phyloP scores from a whole-genome alignment of 2,113 vertebrate species.

The Nothobranchius kuhntae region DNA sequence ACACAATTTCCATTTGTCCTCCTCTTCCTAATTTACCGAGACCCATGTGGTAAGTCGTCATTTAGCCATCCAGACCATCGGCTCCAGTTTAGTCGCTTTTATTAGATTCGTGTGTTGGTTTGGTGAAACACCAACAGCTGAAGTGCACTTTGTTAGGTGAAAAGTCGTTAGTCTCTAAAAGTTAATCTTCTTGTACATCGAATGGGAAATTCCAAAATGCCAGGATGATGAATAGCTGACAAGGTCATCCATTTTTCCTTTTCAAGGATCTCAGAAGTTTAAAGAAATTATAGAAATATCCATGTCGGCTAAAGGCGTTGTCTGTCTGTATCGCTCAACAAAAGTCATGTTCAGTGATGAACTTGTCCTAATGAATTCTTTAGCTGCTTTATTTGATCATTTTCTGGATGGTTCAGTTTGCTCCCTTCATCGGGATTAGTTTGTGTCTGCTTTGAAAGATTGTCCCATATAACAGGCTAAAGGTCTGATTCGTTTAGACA shows the following conservation, averaged over 20 bases:
- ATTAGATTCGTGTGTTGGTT: conserved; percentile 29
- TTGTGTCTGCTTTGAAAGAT: no score
- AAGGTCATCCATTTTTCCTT: neutral
- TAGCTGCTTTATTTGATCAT: no score
- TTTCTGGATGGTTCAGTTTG: no score
- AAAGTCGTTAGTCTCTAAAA: neutral
- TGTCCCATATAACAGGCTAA: no score
- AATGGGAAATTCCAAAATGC: conserved; percentile 22
- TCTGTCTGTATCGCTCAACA: no score
- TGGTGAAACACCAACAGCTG: neutral
- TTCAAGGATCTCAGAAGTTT: no score
- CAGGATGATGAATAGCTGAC: conserved; percentile 8
- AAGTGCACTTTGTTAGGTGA: neutral
- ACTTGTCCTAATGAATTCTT: no score
- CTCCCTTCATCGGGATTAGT: no score
- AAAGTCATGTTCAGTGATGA: no score
- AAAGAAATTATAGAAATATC: no score
- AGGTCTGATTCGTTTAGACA: no score
- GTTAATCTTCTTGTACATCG: neutral
- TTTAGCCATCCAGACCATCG: conserved; percentile 25
- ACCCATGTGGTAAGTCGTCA: conserved; percentile 30
- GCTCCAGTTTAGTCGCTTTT: conserved; percentile 18
- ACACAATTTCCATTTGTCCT: conserved; percentile 71
- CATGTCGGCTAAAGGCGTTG: no score
- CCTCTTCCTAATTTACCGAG: conserved; percentile 30